Percentiles rank a stretch among this genome's conserved stretches.
These are phyloP conservation scores for Pseudomyrmex pallidus DNA, from an alignment of 1,140 invertebrate species.

Conservation along the genomic window DNA sequence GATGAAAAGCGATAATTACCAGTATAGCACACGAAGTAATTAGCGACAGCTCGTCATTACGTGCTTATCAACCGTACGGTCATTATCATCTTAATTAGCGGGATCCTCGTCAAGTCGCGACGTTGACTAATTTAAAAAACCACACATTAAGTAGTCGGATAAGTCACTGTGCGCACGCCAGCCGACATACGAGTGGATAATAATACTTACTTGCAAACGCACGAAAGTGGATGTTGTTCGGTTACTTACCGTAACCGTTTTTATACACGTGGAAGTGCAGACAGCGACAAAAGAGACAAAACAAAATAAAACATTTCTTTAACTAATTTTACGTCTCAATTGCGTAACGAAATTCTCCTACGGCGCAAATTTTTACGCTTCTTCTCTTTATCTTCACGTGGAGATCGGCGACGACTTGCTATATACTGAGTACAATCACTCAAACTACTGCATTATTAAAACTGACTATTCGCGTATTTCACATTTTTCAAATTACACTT, in stretches of 20 bases:
- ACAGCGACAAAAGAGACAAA: no score
- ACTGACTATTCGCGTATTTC: conserved; percentile 40
- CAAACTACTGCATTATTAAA: conserved; percentile 54
- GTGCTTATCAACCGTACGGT: conserved; percentile 51
- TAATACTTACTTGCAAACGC: neutral
- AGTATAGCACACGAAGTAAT: conserved; percentile 41
- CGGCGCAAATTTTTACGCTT: conserved; percentile 29
- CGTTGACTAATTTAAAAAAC: conserved; percentile 38
- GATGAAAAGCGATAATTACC: conserved; percentile 35
- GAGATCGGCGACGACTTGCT: conserved; percentile 28
- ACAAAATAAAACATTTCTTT: no score
- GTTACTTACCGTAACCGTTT: neutral
- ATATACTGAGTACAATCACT: conserved; percentile 27
- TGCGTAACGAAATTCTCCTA: conserved; percentile 31
- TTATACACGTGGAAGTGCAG: neutral
- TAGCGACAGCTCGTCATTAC: conserved; percentile 41
- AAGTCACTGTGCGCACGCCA: neutral
- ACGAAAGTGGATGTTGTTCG: neutral
- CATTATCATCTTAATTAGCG: conserved; percentile 51
- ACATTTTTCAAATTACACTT: conserved; percentile 53
- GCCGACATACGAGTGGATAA: conserved; percentile 15
- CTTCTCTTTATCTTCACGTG: neutral
- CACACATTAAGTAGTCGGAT: neutral
- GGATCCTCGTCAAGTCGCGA: conserved; percentile 16
- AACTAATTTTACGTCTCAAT: neutral